These are phyloP conservation scores for Pogonus chalceus DNA, from an alignment of 1,140 invertebrate species.

Conservation along the genomic window DNA sequence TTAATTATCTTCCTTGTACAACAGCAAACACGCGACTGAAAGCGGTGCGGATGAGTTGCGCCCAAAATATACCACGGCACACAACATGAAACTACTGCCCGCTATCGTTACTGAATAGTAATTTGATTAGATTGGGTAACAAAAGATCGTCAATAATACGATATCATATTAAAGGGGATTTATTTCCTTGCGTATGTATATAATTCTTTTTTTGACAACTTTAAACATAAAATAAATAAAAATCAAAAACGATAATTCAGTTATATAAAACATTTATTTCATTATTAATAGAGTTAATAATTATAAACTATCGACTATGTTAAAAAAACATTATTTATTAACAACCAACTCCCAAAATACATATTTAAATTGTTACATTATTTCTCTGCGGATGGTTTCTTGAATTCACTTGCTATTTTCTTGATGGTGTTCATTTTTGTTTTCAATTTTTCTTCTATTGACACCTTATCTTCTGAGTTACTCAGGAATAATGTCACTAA, in stretches of 20 bases:
- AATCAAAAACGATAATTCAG: background rate
- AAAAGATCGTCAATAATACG: background rate
- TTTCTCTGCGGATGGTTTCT: constrained; percentile 20
- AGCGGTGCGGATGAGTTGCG: background rate
- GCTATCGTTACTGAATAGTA: background rate
- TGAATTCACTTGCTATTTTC: constrained; percentile 32
- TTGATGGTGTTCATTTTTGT: constrained; percentile 31
- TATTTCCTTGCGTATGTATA: background rate
- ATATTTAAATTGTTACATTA: background rate
- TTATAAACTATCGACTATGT: background rate
- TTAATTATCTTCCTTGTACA: background rate
- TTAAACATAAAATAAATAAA: no score
- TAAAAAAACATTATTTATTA: background rate
- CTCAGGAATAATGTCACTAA: constrained; percentile 29
- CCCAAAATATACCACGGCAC: background rate
- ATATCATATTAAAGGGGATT: background rate
- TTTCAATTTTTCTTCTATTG: constrained; percentile 30
- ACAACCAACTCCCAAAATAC: background rate
- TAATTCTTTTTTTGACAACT: no score
- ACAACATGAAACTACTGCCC: background rate
- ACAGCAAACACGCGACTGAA: background rate
- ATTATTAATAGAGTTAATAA: background rate
- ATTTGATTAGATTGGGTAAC: background rate
- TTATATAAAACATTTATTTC: background rate
- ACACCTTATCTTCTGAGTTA: constrained; percentile 30